Conservation (phyloP, 2,888 invertebrate species). For the Drosophila mercatorum region DNA sequence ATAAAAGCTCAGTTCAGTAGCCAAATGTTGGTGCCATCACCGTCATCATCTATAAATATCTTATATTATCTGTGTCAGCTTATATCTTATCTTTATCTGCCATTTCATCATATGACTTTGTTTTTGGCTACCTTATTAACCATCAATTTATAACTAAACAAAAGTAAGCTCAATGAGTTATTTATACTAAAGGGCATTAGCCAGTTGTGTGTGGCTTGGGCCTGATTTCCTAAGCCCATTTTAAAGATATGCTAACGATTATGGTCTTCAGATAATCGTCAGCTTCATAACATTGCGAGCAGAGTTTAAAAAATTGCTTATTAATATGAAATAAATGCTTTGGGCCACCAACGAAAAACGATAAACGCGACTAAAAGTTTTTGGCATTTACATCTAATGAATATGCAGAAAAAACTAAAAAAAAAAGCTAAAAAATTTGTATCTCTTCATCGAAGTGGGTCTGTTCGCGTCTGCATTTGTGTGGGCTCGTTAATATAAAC, state of each 20-base stretch:
- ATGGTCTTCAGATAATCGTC: constrained; percentile 52
- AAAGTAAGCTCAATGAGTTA: background rate
- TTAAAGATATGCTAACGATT: constrained; percentile 62
- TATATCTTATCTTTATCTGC: background rate
- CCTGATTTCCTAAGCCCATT: constrained; percentile 32
- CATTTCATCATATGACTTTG: background rate
- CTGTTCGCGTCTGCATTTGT: constrained; percentile 41
- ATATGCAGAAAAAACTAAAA: constrained; percentile 55
- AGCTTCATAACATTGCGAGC: constrained; percentile 68
- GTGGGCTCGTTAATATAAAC: constrained; percentile 67
- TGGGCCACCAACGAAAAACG: constrained; percentile 74
- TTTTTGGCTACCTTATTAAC: constrained; percentile 1
- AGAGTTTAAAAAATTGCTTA: constrained; percentile 71
- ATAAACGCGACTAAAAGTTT: constrained; percentile 73
- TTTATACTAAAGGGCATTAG: constrained; percentile 38
- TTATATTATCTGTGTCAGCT: no score
- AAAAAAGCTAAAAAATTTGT: background rate
- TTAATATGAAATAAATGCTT: constrained; percentile 74
- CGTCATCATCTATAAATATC: background rate
- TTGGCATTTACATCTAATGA: constrained; percentile 75
- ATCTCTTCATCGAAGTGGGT: constrained; percentile 4
- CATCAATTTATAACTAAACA: background rate
- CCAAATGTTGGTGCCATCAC: background rate
- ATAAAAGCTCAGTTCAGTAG: background rate
- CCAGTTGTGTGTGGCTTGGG: constrained; percentile 17